Evolutionary conservation across 37 sponge, comb jelly and placozoan genomes (phyloP).

Genomic region (Haliclona indistincta): DNA sequence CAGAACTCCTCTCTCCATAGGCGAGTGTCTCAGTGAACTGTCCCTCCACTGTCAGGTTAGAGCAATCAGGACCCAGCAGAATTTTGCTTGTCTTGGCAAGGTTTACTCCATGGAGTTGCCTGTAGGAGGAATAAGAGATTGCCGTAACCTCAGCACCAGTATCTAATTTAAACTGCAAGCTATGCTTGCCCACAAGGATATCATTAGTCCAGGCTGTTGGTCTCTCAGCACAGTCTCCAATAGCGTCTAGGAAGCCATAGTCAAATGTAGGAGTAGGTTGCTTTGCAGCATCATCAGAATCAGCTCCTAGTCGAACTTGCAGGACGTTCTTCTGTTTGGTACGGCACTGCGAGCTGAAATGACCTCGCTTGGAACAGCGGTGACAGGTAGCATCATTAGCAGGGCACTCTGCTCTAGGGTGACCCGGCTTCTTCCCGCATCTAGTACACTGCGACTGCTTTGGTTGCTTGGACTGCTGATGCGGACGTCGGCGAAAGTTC

Average conservation of each 20-base stretch:
- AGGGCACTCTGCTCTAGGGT: conserved; percentile 11
- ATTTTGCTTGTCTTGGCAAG: background rate
- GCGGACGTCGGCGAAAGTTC: too few species aligned
- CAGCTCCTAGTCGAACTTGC: too few species aligned
- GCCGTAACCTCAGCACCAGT: conserved; percentile 28
- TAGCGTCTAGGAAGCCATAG: too few species aligned
- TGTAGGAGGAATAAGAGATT: background rate
- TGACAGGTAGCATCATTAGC: conserved; percentile 28
- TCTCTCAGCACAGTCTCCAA: too few species aligned
- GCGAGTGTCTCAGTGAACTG: background rate
- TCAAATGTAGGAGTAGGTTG: too few species aligned
- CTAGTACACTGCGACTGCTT: background rate
- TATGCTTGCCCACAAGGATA: too few species aligned
- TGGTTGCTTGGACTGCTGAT: too few species aligned
- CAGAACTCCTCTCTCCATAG: background rate
- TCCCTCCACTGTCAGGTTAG: background rate
- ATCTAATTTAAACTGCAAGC: conserved; percentile 22
- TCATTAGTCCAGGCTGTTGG: too few species aligned
- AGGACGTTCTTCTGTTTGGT: too few species aligned
- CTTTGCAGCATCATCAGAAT: too few species aligned
- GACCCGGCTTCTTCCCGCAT: conserved; percentile 13
- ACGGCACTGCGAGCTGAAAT: conserved; percentile 14
- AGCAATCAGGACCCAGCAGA: conserved; percentile 10
- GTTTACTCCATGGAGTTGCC: background rate
- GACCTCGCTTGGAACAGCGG: conserved; percentile 23